Evolutionary conservation across 1,140 invertebrate genomes (phyloP).

Genomic region (Eubasilissa regina): DNA sequence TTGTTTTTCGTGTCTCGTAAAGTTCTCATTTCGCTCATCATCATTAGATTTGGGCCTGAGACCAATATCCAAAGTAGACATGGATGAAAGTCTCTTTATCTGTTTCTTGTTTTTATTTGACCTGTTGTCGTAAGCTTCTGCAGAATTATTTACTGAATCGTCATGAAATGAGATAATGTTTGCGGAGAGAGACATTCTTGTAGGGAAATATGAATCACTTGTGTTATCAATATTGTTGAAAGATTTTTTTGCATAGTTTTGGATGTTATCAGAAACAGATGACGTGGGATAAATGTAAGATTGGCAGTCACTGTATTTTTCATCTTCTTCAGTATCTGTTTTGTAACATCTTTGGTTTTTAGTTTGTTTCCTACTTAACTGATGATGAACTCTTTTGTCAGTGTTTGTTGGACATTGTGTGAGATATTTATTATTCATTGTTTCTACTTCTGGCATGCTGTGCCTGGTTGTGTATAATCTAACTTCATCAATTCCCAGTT

Average conservation of each 20-base stretch:
- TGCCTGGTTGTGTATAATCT: slow-evolving; percentile 33
- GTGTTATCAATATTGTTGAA: neutral
- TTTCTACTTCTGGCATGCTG: slow-evolving; percentile 46
- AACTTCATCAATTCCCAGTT: slow-evolving; percentile 42
- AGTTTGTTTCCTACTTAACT: slow-evolving; percentile 20
- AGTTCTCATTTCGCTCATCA: slow-evolving; percentile 24
- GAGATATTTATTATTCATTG: neutral
- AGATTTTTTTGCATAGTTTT: slow-evolving; percentile 46
- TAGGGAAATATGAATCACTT: neutral
- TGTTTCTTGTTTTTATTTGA: slow-evolving; percentile 35
- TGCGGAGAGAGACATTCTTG: slow-evolving; percentile 27
- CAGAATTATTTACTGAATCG: slow-evolving; percentile 24
- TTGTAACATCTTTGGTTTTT: slow-evolving; percentile 21
- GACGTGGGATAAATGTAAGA: slow-evolving; percentile 17
- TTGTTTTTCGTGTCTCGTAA: slow-evolving; percentile 10
- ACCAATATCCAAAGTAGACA: slow-evolving; percentile 14
- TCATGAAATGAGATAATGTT: slow-evolving; percentile 47
- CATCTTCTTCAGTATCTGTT: slow-evolving; percentile 35
- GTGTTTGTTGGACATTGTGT: slow-evolving; percentile 10
- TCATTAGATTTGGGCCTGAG: slow-evolving; percentile 17
- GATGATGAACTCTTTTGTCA: slow-evolving; percentile 6
- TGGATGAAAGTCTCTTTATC: slow-evolving; percentile 11
- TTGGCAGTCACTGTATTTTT: slow-evolving; percentile 1
- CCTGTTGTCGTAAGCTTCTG: slow-evolving; percentile 31
- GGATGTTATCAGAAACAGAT: slow-evolving; percentile 40